Percentiles rank a stretch among this genome's conserved stretches.
Evolutionary conservation across 2,797 vertebrate species (phyloP).

Genomic region (Apodemus agrarius): DNA sequence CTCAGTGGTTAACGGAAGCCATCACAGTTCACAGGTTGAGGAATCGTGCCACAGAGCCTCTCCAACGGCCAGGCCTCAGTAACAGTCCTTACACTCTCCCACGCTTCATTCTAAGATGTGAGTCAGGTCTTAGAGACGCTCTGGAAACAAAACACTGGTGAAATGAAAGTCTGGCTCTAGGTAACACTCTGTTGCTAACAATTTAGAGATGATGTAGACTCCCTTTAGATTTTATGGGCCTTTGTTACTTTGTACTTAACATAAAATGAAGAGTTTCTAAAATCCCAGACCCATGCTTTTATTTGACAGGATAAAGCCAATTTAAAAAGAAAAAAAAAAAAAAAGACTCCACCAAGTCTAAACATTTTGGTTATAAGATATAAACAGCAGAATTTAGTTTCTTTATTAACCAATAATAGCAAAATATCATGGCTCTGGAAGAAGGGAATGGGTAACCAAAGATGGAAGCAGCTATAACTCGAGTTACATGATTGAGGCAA

Average conservation of each 20-base stretch:
- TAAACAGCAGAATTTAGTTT: constrained; percentile 51
- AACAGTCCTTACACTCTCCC: neutral
- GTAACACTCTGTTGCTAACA: neutral
- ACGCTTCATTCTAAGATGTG: neutral
- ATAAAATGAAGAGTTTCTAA: constrained; percentile 54
- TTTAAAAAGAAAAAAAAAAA: neutral
- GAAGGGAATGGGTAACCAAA: constrained; percentile 39
- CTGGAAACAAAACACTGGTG: neutral
- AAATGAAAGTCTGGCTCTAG: neutral
- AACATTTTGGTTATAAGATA: constrained; percentile 38
- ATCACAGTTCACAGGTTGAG: neutral
- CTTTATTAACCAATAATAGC: constrained; percentile 31
- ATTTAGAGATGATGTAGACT: constrained; percentile 29
- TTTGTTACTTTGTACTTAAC: neutral
- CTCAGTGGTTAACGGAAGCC: neutral
- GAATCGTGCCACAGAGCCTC: neutral
- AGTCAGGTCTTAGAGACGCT: neutral
- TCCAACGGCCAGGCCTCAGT: neutral
- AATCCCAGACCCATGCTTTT: constrained; percentile 32
- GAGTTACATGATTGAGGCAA: constrained; percentile 43
- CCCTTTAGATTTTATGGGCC: neutral
- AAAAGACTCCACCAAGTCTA: constrained; percentile 5
- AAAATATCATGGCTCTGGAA: constrained; percentile 2
- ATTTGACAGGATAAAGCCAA: constrained; percentile 15
- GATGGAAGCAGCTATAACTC: constrained; percentile 39